Base-by-base conservation (phyloP, 2,888 invertebrate species). In the Biston betularia region DNA sequence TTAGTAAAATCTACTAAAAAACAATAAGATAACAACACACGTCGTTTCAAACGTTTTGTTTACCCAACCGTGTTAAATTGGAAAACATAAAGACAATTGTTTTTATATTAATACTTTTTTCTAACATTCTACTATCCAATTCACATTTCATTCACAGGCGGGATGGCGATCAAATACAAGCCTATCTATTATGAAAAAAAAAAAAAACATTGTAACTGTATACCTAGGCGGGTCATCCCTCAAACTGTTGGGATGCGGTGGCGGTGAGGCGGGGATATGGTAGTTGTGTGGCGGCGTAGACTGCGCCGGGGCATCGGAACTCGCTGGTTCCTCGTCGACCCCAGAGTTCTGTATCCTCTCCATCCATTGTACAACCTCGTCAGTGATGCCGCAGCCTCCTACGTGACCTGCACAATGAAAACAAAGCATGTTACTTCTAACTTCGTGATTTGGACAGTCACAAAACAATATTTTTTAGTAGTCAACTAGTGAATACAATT, bases 341-440 rank as follows among this genome's bases (percentile, higher is more conserved):
- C 94, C 97, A 3, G 97, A 96, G 92, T 96, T 96, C 88, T 98
- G 98, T 76, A 99, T 96, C 77, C 95, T 95, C 80, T 98, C 97
- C 98, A 99, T 98, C 98, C 98, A 98, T 81, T 97, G 96, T 74
- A 96, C 96, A 72, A 97, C 95, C 76, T 98, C 97, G 75, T 98
- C 97, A 50, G 96, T 98, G 77, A 98, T 96, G 63, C 98, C 98
- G 85, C 98, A 98, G 38, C 98, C 98, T 63, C 96, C 96, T 54
- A 96, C 95, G 89, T 97, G 97, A 81, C 97, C 98, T 97, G 86
- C 0, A 44, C 49, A 12, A 53, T 9, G 59, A 70, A 11, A 73
- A 57, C 9, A 62, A 11, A 33, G 6, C 4, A 12, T 8, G 9
- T n/a, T 44, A 24, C 24, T 24, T 2, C 1, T 2, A 24, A 24